Base-by-base conservation (phyloP, 1,140 invertebrate species). In the Saccostrea echinata region DNA sequence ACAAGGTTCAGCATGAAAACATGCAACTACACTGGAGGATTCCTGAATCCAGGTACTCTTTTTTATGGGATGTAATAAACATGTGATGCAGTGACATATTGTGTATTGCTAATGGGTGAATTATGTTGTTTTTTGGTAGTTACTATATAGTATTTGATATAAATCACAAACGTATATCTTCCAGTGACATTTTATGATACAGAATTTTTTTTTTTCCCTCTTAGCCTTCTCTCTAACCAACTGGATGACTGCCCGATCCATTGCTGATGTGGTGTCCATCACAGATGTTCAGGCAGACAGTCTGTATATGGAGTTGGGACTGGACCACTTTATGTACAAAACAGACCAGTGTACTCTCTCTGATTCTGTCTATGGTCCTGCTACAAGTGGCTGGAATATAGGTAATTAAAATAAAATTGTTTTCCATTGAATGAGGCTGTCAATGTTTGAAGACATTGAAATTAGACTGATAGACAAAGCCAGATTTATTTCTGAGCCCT, bases 201-300 rank as follows among this genome's bases (percentile, higher is more conserved):
- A 8, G 43, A 43, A 8, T 43, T 43, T 43, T 43, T 43, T 43
- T 43, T 43, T 43, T 6, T 43, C 9, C 43, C 21, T 84, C 16
- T 9, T 43, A 87, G 86, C 76, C n/a, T 87, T 87, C 30, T 87
- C 86, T 30, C n/a, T 87, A 35, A 43, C 86, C 16, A 24, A 11
- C 16, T 87, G 86, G 86, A 82, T 87, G 86, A 27, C 6, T 87
- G 86, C 53, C 3, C 27, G 80, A 55, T 57, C 76, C 24, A 81
- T 87, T 16, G n/a, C 53, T 35, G 43, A 51, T 57, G 81, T 82
- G 30, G 76, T 21, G 6, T 55, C 52, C 43, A 82, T 87, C 33
- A 35, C 86, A 21, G 76, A 81, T 13, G 80, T 33, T 55, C 86
- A 87, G 33, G 55, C 76, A 68, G 86, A 87, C 55, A 53, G 81